Evolutionary conservation across 2,888 invertebrate species (phyloP), one percentile per base, ranked within the genome.

Genomic region (Therioaphis trifolii): DNA sequence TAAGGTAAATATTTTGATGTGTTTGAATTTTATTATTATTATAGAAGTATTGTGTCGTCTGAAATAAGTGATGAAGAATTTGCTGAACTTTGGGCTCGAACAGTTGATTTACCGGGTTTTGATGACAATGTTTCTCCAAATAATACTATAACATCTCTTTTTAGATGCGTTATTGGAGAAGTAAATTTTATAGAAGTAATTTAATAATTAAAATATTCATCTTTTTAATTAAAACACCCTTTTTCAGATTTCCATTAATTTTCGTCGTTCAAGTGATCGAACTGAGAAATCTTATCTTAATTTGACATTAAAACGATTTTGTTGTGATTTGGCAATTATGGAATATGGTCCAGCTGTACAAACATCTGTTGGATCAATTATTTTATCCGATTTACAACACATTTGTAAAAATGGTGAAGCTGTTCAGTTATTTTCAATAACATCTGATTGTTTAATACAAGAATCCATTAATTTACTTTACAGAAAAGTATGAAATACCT

Each of bases 71-170:
- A 94, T 86, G 93, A 93, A 85, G 93, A 93, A 85, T 74, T 82
- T 66, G 90, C 91, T 86, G 94, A 95, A 87, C 91, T 93, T 74
- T 94, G 93, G 91, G 93, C 94, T 0, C 90, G 94, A 85, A 92
- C 92, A 11, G 92, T 94, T 0, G 94, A 94, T 88, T 90, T 95
- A 58, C 94, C 94, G 2, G 94, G 95, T 2, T 93, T 95, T 86
- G 95, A 95, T 86, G 95, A 95, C 87, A 95, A 94, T 87, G 92
- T 94, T 46, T 95, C 95, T 0, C 93, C 93, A 0, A 92, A 92
- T 87, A 95, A 95, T 88, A 92, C 91, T 75, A 94, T 95, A 84
- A 92, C 92, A 76, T 90, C 93, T 55, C 89, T 95, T 82, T 89
- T 94, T 76, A 90, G 95, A 87, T 92, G 95, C 86, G 91, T 93